Evolutionary conservation across 53 echinoderm and acorn worm genomes (phyloP).

Genomic region (Echinarachnius parma): DNA sequence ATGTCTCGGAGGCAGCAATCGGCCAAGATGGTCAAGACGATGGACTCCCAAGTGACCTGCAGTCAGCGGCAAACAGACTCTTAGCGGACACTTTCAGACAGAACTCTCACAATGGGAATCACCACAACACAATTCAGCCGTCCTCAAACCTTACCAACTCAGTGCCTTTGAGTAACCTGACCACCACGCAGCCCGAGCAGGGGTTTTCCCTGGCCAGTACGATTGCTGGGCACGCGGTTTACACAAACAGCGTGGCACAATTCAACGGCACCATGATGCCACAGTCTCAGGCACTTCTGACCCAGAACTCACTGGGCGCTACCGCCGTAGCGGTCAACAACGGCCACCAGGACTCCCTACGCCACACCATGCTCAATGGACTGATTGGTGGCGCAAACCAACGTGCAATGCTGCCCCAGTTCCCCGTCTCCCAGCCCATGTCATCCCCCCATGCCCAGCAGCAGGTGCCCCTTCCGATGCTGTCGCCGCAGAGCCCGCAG

Average conservation of each 20-base stretch:
- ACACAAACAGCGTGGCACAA: constrained; percentile 40
- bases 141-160: constrained; percentile 74
- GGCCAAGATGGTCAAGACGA: constrained; percentile 68
- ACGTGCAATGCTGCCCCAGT: constrained; percentile 59
- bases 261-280: constrained; percentile 33
- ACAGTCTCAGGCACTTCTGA: constrained; percentile 32
- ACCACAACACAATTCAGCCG: constrained; percentile 56
- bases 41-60: constrained; percentile 88
- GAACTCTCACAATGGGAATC: constrained; percentile 65
- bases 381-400: constrained; percentile 28
- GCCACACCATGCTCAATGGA: constrained; percentile 44
- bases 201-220: constrained; percentile 40
- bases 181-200: constrained; percentile 14
- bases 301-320: constrained; percentile 27
- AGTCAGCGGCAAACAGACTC: constrained; percentile 85
- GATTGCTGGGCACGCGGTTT: constrained; percentile 6
- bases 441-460: constrained; percentile 44
- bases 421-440: constrained; percentile 48
- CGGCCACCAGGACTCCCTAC: constrained; percentile 51
- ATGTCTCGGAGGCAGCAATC: constrained; percentile 63
- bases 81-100: constrained; percentile 86
- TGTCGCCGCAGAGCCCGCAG: constrained; percentile 73
- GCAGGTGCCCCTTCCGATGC: constrained; percentile 60
- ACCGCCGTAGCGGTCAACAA: constrained; percentile 22
- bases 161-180: constrained; percentile 76